phyloP scores from a whole-genome alignment of 2,113 vertebrate genomes.

The Ageneiosus marmoratus region DNA sequence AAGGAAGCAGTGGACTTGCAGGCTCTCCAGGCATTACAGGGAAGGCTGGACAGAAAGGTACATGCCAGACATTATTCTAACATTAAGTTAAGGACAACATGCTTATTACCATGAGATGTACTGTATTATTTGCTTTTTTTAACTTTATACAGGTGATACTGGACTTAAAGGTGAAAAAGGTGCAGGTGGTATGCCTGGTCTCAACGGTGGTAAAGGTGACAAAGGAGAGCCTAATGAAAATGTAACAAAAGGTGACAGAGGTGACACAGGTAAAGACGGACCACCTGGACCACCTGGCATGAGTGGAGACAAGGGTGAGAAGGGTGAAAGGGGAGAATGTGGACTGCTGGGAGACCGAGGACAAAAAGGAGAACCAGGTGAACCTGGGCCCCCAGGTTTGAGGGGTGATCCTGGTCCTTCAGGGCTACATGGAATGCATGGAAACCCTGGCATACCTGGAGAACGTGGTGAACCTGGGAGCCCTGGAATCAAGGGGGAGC shows the following conservation, averaged over 20 bases:
- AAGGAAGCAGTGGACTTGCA: constrained; percentile 77
- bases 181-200: constrained; percentile 74
- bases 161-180: constrained; percentile 89
- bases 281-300: constrained; percentile 72
- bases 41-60: constrained; percentile 88
- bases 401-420: constrained; percentile 81
- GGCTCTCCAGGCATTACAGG: constrained; percentile 85
- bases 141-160: constrained; percentile 75
- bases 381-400: constrained; percentile 77
- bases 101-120: neutral
- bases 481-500: constrained; percentile 84
- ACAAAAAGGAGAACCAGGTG: constrained; percentile 79
- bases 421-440: constrained; percentile 77
- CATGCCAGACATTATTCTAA: neutral
- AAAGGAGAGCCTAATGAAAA: constrained; percentile 85
- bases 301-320: constrained; percentile 80
- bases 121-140: constrained; percentile 8
- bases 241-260: constrained; percentile 85
- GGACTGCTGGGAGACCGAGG: constrained; percentile 81
- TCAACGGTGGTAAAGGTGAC: constrained; percentile 80
- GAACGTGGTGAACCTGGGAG: constrained; percentile 77
- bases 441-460: constrained; percentile 76
- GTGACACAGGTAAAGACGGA: constrained; percentile 73
- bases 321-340: constrained; percentile 82
- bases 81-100: neutral